Conservation (phyloP, 2,113 vertebrate genomes). For the Amblyopsis rosae region DNA sequence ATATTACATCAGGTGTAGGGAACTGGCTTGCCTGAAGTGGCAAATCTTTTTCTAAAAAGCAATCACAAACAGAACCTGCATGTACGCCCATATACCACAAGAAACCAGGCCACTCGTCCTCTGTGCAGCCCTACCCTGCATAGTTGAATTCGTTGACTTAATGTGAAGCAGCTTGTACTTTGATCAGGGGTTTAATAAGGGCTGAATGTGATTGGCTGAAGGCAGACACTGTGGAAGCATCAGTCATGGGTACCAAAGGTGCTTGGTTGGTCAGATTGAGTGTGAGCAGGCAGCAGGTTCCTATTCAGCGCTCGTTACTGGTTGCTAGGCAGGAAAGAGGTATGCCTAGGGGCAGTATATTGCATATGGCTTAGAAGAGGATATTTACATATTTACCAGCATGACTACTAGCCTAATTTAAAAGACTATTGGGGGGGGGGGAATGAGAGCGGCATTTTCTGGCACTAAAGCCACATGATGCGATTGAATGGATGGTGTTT, state of each 20-base stretch:
- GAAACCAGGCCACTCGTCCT: too few relatives aligned
- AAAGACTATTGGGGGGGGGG: conserved; percentile 9
- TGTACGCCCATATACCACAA: too few relatives aligned
- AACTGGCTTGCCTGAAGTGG: too few relatives aligned
- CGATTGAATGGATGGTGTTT: neutral
- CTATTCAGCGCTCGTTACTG: conserved; percentile 9
- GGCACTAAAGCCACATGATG: neutral
- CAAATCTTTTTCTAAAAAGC: too few relatives aligned
- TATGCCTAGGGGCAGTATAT: conserved; percentile 1
- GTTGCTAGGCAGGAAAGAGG: conserved; percentile 12
- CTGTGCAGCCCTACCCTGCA: neutral
- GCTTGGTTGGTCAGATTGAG: too few relatives aligned
- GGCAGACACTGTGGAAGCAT: conserved; percentile 1
- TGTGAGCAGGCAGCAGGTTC: neutral
- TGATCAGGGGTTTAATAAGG: neutral
- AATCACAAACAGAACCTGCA: too few relatives aligned
- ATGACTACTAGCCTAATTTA: conserved; percentile 19
- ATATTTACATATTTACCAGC: conserved; percentile 23
- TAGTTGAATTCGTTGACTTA: conserved; percentile 2
- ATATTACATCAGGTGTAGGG: too few relatives aligned
- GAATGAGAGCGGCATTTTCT: conserved; percentile 10
- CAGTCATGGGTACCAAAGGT: neutral
- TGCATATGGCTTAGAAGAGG: neutral
- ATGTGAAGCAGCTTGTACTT: neutral
- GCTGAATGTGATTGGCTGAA: neutral